Percentiles rank a stretch among this genome's conserved stretches.
phyloP scores from a whole-genome alignment of 2,797 vertebrate genomes.

The Ceryle rudis region DNA sequence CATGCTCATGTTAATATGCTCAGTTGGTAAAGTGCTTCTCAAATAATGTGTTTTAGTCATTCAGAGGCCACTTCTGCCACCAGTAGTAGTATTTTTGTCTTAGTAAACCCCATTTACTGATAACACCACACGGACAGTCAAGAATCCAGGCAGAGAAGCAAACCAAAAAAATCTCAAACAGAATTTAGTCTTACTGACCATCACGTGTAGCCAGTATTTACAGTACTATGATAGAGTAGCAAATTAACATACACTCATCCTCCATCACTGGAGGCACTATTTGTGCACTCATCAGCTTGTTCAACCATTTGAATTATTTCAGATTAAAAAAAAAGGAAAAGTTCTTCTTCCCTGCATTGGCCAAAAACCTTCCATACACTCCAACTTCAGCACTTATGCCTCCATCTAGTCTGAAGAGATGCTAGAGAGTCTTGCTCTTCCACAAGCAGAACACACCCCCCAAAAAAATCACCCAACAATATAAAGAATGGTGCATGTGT shows the following conservation, averaged over 20 bases:
- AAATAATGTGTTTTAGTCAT: not conserved
- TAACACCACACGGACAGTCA: not conserved
- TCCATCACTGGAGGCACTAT: not conserved
- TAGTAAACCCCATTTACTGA: not conserved
- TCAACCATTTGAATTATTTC: not conserved
- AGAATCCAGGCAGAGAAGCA: not conserved
- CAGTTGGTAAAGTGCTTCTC: not conserved
- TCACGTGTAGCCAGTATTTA: not conserved
- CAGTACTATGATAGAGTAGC: not conserved
- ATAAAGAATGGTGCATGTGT: not conserved
- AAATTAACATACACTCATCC: not conserved
- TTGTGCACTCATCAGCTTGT: not conserved
- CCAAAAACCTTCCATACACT: not conserved
- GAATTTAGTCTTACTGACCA: not conserved
- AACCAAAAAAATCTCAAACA: not conserved
- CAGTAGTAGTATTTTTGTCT: not conserved
- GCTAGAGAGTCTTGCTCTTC: not conserved
- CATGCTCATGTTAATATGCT: not conserved
- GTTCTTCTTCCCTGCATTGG: not conserved
- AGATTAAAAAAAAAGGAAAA: not conserved
- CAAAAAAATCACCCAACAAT: not conserved
- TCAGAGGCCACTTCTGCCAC: not conserved
- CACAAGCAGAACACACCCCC: not conserved
- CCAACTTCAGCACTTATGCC: not conserved
- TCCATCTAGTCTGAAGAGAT: not conserved